Evolutionary conservation across 2,888 invertebrate species (phyloP).

Genomic region (Agonum fuliginosum): DNA sequence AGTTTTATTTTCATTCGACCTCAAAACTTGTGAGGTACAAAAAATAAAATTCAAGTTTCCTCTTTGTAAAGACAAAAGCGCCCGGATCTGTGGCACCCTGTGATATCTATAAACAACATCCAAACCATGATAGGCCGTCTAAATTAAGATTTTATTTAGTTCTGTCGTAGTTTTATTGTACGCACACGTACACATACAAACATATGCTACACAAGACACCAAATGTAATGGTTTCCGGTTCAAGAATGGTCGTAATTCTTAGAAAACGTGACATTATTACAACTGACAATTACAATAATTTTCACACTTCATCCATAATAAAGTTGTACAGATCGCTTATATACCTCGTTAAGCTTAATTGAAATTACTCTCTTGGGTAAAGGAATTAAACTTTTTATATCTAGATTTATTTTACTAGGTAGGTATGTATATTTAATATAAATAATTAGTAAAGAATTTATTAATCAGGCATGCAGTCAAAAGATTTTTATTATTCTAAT

Average conservation of each 20-base stretch:
- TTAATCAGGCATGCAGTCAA: no score
- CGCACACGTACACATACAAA: neutral
- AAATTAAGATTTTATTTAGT: slow-evolving; percentile 49
- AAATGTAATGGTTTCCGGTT: slow-evolving; percentile 49
- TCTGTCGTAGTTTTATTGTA: neutral
- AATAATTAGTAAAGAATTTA: no score
- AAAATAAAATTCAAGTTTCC: neutral
- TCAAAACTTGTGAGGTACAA: neutral
- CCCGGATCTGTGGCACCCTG: slow-evolving; percentile 1
- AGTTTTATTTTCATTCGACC: neutral
- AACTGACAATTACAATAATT: slow-evolving; percentile 49
- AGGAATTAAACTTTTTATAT: slow-evolving; percentile 12
- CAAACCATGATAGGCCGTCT: slow-evolving; percentile 18
- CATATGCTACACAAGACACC: slow-evolving; percentile 15
- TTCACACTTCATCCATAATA: slow-evolving; percentile 51
- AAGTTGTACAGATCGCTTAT: slow-evolving; percentile 47
- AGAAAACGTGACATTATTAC: slow-evolving; percentile 44
- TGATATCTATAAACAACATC: slow-evolving; percentile 10
- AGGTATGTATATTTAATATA: no score
- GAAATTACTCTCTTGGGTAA: slow-evolving; percentile 6
- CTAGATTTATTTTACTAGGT: neutral
- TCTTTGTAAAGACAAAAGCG: neutral
- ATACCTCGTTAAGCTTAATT: slow-evolving; percentile 35
- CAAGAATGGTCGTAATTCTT: slow-evolving; percentile 38
- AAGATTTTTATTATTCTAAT: no score